Base-by-base conservation (phyloP, 1,140 invertebrate species). In the Phortica variegata region DNA sequence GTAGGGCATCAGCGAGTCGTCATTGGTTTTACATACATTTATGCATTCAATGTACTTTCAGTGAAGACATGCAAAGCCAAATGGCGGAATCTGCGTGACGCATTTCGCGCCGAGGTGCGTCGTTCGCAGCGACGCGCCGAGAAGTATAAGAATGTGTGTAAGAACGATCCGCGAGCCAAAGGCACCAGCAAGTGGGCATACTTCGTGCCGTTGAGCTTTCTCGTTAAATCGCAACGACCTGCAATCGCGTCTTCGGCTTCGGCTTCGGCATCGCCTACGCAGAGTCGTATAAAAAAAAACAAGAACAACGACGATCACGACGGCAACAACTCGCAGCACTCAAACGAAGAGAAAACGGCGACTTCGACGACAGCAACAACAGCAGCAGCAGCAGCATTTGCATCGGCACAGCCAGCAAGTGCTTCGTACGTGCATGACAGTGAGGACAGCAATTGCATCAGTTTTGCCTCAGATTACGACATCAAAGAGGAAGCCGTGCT, bases 61-160 rank as follows among this genome's bases (percentile, higher is more conserved):
- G 51, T 48, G 13, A 37, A 53, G 20, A 26, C 26, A 12, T 48
- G 45, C 36, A 53, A 53, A 20, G 45, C 41, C 7, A 53, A 53
- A 34, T 53, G 51, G 51, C 48, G 48, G 29, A 53, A 53, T 45
- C 39, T 53, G 10, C 45, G 51, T 3, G 51, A 53, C 42, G 42
- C 51, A 12, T 53, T 48, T 45, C 51, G 46, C n/a, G 45, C 51
- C n/a, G 51, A 53, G 21, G 51, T 48, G 5, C 36, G 46, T 23
- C 45, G 51, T 4, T 3, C 18, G 1, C 40, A 53, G 15, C 46
- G 51, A 3, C 51, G 46, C 3, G 21, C 33, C 1, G 42, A 40
- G 9, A 32, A 33, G 12, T 18, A 37, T 15, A 48, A 45, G 9
- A 15, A 32, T 33, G 19, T 10, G 9, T 36, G 41, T 8, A 16